phyloP scores from a whole-genome alignment of 92 coral and sea anemone species.

The Actinostola sp. region DNA sequence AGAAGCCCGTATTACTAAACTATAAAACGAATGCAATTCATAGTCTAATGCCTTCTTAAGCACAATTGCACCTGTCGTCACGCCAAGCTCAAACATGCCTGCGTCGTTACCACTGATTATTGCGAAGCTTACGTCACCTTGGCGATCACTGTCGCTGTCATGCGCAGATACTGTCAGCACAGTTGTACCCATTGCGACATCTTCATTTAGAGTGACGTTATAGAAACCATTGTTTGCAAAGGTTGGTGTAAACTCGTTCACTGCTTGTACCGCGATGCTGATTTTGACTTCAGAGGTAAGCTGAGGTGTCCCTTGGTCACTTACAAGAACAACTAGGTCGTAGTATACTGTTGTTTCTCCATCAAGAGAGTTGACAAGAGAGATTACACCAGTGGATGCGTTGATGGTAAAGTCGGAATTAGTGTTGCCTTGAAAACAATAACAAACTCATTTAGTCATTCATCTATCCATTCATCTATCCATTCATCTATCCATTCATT shows the following conservation, averaged over 20 bases:
- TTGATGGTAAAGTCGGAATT: slow-evolving; percentile 42
- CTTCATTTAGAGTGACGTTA: slow-evolving; percentile 51
- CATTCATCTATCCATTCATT: neutral
- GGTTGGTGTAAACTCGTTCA: slow-evolving; percentile 57
- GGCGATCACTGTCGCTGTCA: slow-evolving; percentile 58
- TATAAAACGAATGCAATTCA: slow-evolving; percentile 41
- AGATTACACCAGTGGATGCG: slow-evolving; percentile 40
- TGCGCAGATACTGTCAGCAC: slow-evolving; percentile 52
- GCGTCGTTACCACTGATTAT: slow-evolving; percentile 57
- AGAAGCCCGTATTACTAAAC: slow-evolving; percentile 36
- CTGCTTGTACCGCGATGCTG: slow-evolving; percentile 31
- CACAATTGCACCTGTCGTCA: slow-evolving; percentile 52
- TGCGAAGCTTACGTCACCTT: slow-evolving; percentile 63
- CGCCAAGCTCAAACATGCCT: slow-evolving; percentile 55
- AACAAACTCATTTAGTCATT: neutral
- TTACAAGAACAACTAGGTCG: slow-evolving; percentile 45
- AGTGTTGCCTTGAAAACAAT: slow-evolving; percentile 51
- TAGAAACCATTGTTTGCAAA: slow-evolving; percentile 58
- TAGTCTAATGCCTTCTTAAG: slow-evolving; percentile 39
- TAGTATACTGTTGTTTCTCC: slow-evolving; percentile 50
- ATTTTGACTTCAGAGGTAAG: slow-evolving; percentile 29
- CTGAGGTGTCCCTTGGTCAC: slow-evolving; percentile 45
- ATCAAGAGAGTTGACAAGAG: slow-evolving; percentile 38
- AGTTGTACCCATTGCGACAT: slow-evolving; percentile 48
- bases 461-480: neutral